Evolutionary conservation across 1,140 invertebrate genomes (phyloP).

Genomic region (Condylostylus longicornis): DNA sequence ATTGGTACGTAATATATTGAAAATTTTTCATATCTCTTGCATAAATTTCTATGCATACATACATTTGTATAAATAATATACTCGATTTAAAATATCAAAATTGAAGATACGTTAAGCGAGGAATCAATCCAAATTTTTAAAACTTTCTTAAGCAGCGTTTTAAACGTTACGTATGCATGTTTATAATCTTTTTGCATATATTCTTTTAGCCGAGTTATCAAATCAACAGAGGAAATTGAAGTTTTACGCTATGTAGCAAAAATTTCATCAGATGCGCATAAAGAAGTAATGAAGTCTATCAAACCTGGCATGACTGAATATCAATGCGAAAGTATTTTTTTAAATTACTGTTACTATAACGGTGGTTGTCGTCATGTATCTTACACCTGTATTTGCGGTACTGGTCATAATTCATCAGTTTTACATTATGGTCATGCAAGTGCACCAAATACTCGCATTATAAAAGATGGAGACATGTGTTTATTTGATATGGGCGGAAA

Average conservation of each 20-base stretch:
- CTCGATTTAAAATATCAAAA: too few relatives aligned
- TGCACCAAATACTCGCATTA: constrained; percentile 71
- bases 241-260: constrained; percentile 79
- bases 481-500: constrained; percentile 97
- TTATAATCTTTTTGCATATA: too few relatives aligned
- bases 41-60: too few relatives aligned
- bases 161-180: too few relatives aligned
- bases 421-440: constrained; percentile 96
- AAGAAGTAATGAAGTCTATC: constrained; percentile 51
- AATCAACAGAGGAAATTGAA: constrained; percentile 74
- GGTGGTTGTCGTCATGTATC: constrained; percentile 73
- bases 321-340: constrained; percentile 79
- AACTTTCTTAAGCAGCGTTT: too few relatives aligned
- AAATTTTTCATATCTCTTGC: too few relatives aligned
- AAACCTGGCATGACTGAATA: constrained; percentile 79
- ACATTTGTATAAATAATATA: too few relatives aligned
- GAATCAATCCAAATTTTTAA: too few relatives aligned
- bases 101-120: too few relatives aligned
- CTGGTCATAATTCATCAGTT: constrained; percentile 73
- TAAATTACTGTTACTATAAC: constrained; percentile 64
- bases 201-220: constrained; percentile 83
- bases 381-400: constrained; percentile 91
- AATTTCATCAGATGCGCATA: constrained; percentile 87
- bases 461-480: constrained; percentile 83
- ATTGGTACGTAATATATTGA: too few relatives aligned